Evolutionary conservation across 2,797 vertebrate genomes (phyloP).

Genomic region (Enteromius treurensis): DNA sequence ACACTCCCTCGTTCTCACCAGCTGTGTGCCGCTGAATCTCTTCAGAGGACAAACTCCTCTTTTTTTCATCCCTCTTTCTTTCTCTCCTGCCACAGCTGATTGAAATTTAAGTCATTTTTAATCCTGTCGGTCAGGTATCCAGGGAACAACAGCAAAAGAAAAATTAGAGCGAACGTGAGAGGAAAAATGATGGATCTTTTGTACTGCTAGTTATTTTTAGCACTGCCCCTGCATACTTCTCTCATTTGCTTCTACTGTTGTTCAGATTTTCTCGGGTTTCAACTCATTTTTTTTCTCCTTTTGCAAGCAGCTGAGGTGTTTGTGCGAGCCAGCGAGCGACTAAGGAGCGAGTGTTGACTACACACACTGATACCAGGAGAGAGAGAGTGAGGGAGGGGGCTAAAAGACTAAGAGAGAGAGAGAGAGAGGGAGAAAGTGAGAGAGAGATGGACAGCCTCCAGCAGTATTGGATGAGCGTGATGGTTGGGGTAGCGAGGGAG

Average conservation of each 20-base stretch:
- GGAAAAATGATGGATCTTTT: constrained; percentile 38
- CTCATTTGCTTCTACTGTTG: constrained; percentile 6
- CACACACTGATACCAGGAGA: constrained; percentile 52
- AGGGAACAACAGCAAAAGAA: constrained; percentile 33
- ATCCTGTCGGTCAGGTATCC: constrained; percentile 62
- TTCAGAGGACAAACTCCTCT: constrained; percentile 63
- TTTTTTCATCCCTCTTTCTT: constrained; percentile 58
- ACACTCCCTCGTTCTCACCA: constrained; percentile 54
- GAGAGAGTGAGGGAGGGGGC: constrained; percentile 26
- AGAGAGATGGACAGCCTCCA: constrained; percentile 48
- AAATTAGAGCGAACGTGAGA: constrained; percentile 7
- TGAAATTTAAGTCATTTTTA: constrained; percentile 66
- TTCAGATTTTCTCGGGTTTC: background rate
- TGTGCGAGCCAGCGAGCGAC: constrained; percentile 37
- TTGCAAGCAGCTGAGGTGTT: constrained; percentile 45
- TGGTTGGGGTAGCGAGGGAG: constrained; percentile 36
- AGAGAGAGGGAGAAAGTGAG: constrained; percentile 11
- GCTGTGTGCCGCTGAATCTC: constrained; percentile 60
- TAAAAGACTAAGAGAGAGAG: constrained; percentile 4
- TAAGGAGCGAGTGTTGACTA: constrained; percentile 54
- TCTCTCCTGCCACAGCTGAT: constrained; percentile 53
- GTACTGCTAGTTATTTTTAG: constrained; percentile 55
- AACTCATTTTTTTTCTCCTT: constrained; percentile 6
- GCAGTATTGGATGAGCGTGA: constrained; percentile 54
- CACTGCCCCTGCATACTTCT: constrained; percentile 32